Conservation (phyloP, 2,797 vertebrate genomes). For the Staurois parvus region DNA sequence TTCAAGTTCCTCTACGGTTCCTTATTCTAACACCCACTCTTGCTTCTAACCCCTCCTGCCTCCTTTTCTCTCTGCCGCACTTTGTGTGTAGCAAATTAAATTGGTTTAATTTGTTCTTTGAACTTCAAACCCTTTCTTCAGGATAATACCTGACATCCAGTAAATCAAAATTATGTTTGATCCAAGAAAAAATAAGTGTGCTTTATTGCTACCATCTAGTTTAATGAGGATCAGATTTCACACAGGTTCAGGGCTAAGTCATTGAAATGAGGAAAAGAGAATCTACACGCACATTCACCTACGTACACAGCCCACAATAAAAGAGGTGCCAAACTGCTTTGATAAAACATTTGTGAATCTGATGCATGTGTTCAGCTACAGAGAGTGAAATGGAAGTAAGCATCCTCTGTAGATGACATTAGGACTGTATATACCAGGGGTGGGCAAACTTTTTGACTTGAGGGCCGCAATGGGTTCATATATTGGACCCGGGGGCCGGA, state of each 20-base stretch:
- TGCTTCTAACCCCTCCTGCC: constrained; percentile 19
- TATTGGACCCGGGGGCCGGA: too few species aligned
- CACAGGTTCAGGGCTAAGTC: constrained; percentile 46
- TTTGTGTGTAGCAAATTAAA: constrained; percentile 62
- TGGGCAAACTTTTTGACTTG: too few species aligned
- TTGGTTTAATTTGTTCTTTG: constrained; percentile 63
- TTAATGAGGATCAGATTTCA: constrained; percentile 65
- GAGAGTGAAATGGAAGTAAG: neutral
- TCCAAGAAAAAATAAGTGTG: constrained; percentile 64
- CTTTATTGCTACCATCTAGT: constrained; percentile 64
- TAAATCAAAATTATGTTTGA: constrained; percentile 66
- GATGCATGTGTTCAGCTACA: constrained; percentile 11
- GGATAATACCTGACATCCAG: constrained; percentile 63
- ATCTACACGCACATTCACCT: constrained; percentile 13
- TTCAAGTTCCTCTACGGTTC: constrained; percentile 34
- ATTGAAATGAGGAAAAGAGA: constrained; percentile 37
- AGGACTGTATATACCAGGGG: neutral
- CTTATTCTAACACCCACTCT: constrained; percentile 17
- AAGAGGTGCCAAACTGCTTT: constrained; percentile 48
- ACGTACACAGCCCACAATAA: constrained; percentile 44
- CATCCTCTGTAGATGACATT: neutral
- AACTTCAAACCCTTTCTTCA: constrained; percentile 62
- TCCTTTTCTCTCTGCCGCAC: constrained; percentile 36
- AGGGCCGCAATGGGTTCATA: too few species aligned
- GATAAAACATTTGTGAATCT: constrained; percentile 24